phyloP scores from a whole-genome alignment of 2,113 vertebrate species.

The Aix galericulata region DNA sequence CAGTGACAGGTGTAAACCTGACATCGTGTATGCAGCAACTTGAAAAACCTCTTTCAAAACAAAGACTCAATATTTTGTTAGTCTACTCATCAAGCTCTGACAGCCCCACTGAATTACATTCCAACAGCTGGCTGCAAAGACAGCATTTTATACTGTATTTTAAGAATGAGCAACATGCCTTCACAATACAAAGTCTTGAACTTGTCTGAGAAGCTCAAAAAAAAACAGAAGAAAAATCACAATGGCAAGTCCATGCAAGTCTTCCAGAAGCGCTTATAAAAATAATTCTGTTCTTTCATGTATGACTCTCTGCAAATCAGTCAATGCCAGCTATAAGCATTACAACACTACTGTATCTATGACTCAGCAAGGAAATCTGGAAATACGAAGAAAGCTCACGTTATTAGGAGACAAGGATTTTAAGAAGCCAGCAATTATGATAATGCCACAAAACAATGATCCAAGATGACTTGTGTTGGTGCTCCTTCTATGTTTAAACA shows the following conservation, averaged over 20 bases:
- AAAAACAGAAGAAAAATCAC: background rate
- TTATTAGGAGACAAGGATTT: background rate
- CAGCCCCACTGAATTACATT: background rate
- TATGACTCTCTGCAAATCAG: background rate
- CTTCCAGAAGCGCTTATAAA: background rate
- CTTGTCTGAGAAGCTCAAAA: background rate
- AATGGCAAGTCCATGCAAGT: background rate
- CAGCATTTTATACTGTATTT: background rate
- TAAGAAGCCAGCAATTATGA: background rate
- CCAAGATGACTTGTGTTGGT: background rate
- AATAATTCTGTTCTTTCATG: constrained; percentile 7
- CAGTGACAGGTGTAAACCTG: background rate
- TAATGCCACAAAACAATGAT: background rate
- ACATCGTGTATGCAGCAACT: background rate
- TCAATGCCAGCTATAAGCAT: constrained; percentile 9
- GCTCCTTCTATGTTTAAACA: background rate
- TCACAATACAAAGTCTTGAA: background rate
- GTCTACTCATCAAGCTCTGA: background rate
- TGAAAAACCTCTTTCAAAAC: background rate
- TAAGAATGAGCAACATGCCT: background rate
- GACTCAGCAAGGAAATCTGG: constrained; percentile 51
- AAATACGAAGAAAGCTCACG: background rate
- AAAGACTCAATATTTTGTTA: background rate
- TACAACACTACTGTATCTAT: constrained; percentile 37
- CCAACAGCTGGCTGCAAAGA: background rate